Evolutionary conservation across 1,140 invertebrate species (phyloP), one percentile per base, ranked within the genome.

Genomic region (Orchesella cincta): DNA sequence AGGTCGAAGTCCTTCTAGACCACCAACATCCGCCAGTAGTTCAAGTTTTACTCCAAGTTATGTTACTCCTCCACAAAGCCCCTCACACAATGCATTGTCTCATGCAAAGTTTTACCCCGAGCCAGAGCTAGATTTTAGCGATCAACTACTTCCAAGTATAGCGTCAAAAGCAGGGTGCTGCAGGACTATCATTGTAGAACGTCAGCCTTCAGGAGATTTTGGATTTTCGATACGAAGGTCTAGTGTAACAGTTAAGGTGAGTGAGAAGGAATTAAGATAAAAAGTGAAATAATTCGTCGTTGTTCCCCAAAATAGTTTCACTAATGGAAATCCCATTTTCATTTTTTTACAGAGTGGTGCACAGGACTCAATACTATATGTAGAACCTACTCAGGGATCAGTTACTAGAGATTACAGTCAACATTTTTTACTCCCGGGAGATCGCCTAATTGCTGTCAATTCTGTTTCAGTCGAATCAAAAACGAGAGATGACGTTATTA

Each of bases 141-240:
- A 81, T 16, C 76, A 81, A 31, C 51, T 54, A 14, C 39, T 77
- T 51, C 46, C 77, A 3, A 57, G 29, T 29, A 34, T 77, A 3
- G 31, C 28, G 0, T 5, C 28, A 5, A 76, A 73, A 62, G 39
- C 39, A 51, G 77, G 75, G 12, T 64, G 70, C 39, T 35, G 70
- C 16, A 36, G 80, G 35, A 81, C 51, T 29, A 82, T 81, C 36
- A 31, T 51, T 33, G 52, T 81, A 20, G 73, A 81, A 28, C 86
- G 95, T 1, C 93, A 94, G 83, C 92, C 93, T 75, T 90, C 92
- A 26, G 95, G 93, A 79, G 96, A 97, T 85, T 98, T 98, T 85
- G 96, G 96, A 0, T 98, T 98, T 84, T 96, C 94, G 54, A 86
- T 98, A 70, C 89, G 96, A n/a, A 90, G 95, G 80, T 93, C 93